Evolutionary conservation across 2,113 vertebrate genomes (phyloP).

Genomic region (Puffinus mauretanicus): DNA sequence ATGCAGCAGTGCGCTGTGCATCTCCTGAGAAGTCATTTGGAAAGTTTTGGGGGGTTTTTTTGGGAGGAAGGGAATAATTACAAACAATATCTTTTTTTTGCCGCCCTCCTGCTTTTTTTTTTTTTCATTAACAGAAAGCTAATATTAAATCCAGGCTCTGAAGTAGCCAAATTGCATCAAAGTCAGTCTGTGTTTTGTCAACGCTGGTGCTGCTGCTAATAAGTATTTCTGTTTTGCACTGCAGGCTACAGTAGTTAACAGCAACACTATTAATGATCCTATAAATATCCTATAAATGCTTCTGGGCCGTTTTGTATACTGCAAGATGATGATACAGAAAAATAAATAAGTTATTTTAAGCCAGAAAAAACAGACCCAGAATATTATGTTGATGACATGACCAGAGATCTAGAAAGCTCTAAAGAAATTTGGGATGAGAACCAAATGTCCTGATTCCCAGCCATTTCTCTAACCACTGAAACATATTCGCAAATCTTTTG

Average conservation of each 20-base stretch:
- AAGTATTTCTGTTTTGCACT: neutral
- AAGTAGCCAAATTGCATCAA: neutral
- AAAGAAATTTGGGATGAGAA: neutral
- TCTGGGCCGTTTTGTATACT: neutral
- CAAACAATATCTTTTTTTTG: neutral
- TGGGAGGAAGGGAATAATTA: neutral
- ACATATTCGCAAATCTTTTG: neutral
- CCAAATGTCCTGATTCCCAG: neutral
- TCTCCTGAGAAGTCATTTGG: neutral
- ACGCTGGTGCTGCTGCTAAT: neutral
- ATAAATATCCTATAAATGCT: neutral
- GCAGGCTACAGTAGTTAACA: slow-evolving; percentile 32
- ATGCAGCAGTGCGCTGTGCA: neutral
- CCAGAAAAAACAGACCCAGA: neutral
- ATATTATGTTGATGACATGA: neutral
- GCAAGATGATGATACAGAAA: neutral
- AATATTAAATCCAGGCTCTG: neutral
- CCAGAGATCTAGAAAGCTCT: neutral
- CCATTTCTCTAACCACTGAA: neutral
- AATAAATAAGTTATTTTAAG: neutral
- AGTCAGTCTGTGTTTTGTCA: slow-evolving; percentile 18
- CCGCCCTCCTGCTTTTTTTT: neutral
- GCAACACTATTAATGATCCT: neutral
- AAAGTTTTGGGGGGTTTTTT: neutral
- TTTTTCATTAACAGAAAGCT: neutral